Conservation (phyloP, 1,140 invertebrate genomes). For the Formica exsecta region DNA sequence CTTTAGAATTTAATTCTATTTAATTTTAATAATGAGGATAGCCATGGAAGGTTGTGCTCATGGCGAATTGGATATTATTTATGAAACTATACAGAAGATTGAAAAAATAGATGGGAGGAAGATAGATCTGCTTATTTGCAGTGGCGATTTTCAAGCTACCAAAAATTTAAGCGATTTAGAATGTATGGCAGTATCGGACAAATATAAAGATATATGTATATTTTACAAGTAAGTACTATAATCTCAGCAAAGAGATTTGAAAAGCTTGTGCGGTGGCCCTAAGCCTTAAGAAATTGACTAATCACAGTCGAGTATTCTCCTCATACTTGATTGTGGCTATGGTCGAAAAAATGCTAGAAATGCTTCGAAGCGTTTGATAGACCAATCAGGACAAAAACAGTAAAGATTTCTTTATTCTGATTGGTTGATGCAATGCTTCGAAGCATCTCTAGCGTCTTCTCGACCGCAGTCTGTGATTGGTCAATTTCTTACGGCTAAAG, state of each 20-base stretch:
- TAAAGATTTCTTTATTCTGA: too few relatives aligned
- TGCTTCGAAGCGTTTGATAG: too few relatives aligned
- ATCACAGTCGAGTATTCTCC: too few relatives aligned
- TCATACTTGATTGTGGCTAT: too few relatives aligned
- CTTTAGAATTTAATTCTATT: background rate
- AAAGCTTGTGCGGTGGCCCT: too few relatives aligned
- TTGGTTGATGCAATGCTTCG: too few relatives aligned
- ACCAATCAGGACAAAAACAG: too few relatives aligned
- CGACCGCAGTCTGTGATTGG: too few relatives aligned
- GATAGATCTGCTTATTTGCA: slow-evolving; percentile 97
- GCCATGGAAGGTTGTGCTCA: slow-evolving; percentile 99
- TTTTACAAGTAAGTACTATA: slow-evolving; percentile 96
- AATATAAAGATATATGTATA: slow-evolving; percentile 96
- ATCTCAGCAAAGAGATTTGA: background rate
- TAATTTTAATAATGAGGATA: slow-evolving; percentile 92
- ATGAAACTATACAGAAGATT: slow-evolving; percentile 92
- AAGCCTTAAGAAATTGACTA: too few relatives aligned
- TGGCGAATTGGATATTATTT: slow-evolving; percentile 98
- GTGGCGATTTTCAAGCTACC: slow-evolving; percentile 98
- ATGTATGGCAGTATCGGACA: slow-evolving; percentile 98
- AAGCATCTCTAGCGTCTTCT: too few relatives aligned
- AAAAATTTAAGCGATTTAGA: slow-evolving; percentile 92
- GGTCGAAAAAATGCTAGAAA: too few relatives aligned
- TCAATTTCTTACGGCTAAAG: too few relatives aligned
- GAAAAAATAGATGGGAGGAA: slow-evolving; percentile 91